Percentiles rank a stretch among this genome's conserved stretches.
These are phyloP conservation scores for Stomatorhinus walkeri DNA, from an alignment of 2,797 vertebrate genomes.

Conservation along the genomic window DNA sequence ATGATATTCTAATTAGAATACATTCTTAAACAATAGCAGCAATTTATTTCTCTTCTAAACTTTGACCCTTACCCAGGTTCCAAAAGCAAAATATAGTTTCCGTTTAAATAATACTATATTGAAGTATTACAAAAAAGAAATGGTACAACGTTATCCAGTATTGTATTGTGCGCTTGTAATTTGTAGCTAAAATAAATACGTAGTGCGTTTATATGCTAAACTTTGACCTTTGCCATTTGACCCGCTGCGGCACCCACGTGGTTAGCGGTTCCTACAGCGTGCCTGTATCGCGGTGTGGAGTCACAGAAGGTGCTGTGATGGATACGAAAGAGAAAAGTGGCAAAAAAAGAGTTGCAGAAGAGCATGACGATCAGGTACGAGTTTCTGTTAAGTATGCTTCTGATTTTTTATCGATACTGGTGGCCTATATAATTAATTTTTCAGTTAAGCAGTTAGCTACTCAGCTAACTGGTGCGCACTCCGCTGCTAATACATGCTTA, in stretches of 20 bases:
- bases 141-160: background rate
- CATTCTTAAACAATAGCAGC: background rate
- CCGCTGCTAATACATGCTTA: background rate
- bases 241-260: constrained; percentile 36
- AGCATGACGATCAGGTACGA: constrained; percentile 34
- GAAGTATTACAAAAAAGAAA: background rate
- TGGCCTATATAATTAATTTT: background rate
- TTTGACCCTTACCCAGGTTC: constrained; percentile 22
- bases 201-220: background rate
- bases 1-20: background rate
- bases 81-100: background rate
- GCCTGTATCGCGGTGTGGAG: constrained; percentile 9
- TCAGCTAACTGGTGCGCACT: background rate
- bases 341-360: constrained; percentile 43
- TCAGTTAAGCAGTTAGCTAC: background rate
- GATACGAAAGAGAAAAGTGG: constrained; percentile 31
- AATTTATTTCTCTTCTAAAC: constrained; percentile 25
- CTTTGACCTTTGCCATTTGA: constrained; percentile 29
- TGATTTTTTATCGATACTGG: background rate
- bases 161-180: background rate
- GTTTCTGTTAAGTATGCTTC: background rate
- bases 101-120: background rate
- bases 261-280: constrained; percentile 32
- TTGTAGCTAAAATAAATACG: background rate
- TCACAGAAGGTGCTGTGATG: constrained; percentile 32